Base-by-base conservation (phyloP, 2,113 vertebrate species). In the Nothobranchius furzeri region DNA sequence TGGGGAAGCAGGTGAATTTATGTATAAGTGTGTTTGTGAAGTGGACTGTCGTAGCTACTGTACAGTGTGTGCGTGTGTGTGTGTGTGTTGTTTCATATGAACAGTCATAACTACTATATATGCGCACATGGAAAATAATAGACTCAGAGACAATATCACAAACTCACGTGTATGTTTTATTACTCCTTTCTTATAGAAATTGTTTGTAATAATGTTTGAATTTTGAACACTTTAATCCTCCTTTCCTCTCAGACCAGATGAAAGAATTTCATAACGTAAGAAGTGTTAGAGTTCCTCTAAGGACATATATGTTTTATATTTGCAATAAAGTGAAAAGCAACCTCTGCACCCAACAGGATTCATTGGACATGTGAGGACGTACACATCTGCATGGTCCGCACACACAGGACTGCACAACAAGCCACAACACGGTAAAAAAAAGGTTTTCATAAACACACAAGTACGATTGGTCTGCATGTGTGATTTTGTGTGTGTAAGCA, bases 1-100 rank as follows among this genome's bases (percentile, higher is more conserved):
- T 60, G 6, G 62, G 76, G 79, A 86, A 78, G 80, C 84, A 84
- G 82, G 80, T 88, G 84, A 84, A 83, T 89, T 89, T 84, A 89
- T 88, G 79, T 82, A 47, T 67, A 73, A 82, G 70, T 75, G 76
- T 82, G 74, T 85, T 68, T 70, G 78, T 78, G 66, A 75, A 80
- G 70, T 73, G 30, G 63, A 62, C n/a, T 36, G 50, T 76, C 14
- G 35, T 47, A 60, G 75, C 70, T 64, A 64, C 3, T 35, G 73
- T 55, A 68, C 59, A 60, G 47, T 52, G 57, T 54, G 73, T 74
- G 73, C 77, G 59, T 66, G 68, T 68, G 20, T 20, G 47, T 52
- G 73, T 74, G 73, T 79, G 59, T 66, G 68, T 68, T 52, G 74
- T 70, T 74, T 68, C 64, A 82, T 79, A 81, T 79, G 69, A 80